A percentile compares a stretch with the other conserved stretches of the same genome.
These are phyloP conservation scores for Zaprionus vittiger DNA, from an alignment of 1,140 invertebrate species.

Conservation along the genomic window DNA sequence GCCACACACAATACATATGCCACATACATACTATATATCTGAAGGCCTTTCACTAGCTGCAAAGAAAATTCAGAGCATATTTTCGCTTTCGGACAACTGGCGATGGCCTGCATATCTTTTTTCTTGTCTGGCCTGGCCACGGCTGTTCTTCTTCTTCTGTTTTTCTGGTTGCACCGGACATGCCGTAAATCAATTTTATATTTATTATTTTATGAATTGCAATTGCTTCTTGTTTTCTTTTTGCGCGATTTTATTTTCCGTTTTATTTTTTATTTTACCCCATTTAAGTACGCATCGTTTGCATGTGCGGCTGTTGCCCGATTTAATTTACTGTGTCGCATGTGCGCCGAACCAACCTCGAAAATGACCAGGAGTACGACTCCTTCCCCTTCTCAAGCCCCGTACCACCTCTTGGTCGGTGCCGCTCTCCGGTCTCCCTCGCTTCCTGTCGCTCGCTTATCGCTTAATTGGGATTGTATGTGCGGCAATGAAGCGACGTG, in stretches of 20 bases:
- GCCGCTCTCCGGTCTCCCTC: neutral
- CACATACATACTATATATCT: constrained; percentile 19
- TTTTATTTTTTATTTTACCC: constrained; percentile 65
- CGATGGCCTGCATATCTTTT: constrained; percentile 3
- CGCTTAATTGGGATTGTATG: constrained; percentile 52
- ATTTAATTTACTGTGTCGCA: constrained; percentile 77
- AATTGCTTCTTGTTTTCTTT: constrained; percentile 52
- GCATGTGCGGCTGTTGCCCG: constrained; percentile 60
- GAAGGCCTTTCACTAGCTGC: constrained; percentile 55
- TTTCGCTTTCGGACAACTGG: constrained; percentile 57
- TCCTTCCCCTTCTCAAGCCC: neutral
- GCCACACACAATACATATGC: neutral
- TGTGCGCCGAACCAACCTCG: neutral
- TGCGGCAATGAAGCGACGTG: constrained; percentile 50
- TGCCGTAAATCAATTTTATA: constrained; percentile 81
- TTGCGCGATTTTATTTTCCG: constrained; percentile 48
- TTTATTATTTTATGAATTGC: constrained; percentile 83
- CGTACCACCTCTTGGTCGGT: neutral
- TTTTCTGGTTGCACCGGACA: constrained; percentile 41
- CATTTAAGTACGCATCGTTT: constrained; percentile 76
- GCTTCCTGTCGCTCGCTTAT: constrained; percentile 28
- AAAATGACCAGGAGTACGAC: neutral
- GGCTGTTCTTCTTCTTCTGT: neutral
- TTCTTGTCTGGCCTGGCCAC: constrained; percentile 5
- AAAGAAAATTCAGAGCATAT: constrained; percentile 60